Evolutionary conservation across 2,888 invertebrate genomes (phyloP), one percentile per base, ranked within the genome.

Genomic region (Tipula helvola): DNA sequence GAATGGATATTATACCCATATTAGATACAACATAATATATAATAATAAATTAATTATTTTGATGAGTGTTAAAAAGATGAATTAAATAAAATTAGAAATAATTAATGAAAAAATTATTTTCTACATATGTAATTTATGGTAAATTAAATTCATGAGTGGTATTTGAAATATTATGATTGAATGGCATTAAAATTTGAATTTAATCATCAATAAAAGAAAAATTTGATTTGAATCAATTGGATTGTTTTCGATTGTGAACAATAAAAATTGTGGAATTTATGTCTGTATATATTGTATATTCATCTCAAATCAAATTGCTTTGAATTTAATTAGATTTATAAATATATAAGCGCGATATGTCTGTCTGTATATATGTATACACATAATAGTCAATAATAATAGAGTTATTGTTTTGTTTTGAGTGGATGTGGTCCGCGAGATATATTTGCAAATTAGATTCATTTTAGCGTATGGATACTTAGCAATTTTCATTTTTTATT

Each of bases 41-140:
- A 39, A 28, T 71, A 71, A 71, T 71, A 71, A 71, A 71, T 71
- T 71, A 71, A 71, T 71, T 71, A 71, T 71, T 71, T 71, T 71
- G 71, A 71, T 71, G 71, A 71, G 71, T 71, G 71, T 71, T 71
- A 71, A 71, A 71, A 71, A 71, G 71, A 71, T 71, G 71, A 71
- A 71, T 71, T 71, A 71, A 71, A 71, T 71, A 71, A 71, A 71
- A 71, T 71, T 71, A 71, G 71, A 71, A 71, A 71, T 71, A 71
- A 71, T 71, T 71, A 71, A 71, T 71, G 71, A 71, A 71, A 71
- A 71, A 71, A 52, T 12, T 52, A 52, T 52, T 4, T 16, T 28
- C 8, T 28, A 71, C 71, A 71, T 18, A 18, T 28, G 71, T 71
- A 71, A 71, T 71, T 71, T 71, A 71, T 71, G 71, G 71, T 71